These are phyloP conservation scores for Toxotes chatareus DNA, from an alignment of 2,113 vertebrate genomes.

Conservation along the genomic window DNA sequence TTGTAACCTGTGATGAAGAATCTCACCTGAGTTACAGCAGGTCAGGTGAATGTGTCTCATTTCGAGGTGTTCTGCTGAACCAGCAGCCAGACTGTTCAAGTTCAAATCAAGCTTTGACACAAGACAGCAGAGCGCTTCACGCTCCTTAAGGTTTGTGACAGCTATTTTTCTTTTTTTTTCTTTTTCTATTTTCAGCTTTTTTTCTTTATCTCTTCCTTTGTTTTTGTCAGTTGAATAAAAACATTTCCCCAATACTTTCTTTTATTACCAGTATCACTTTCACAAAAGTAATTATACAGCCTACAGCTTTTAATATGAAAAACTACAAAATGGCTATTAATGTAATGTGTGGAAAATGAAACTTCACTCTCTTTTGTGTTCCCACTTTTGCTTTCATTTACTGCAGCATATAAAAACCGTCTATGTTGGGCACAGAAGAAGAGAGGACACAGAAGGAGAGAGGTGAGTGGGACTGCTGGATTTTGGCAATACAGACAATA, in stretches of 20 bases:
- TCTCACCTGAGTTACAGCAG: background rate
- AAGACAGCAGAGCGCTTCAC: background rate
- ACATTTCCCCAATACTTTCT: background rate
- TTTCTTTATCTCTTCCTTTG: background rate
- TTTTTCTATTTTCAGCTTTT: no score
- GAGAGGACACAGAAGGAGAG: background rate
- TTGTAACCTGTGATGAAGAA: background rate
- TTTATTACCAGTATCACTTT: background rate
- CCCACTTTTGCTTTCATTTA: slow-evolving; percentile 55
- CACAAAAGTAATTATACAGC: background rate
- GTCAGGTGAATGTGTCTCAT: background rate
- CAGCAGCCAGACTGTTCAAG: background rate
- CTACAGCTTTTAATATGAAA: background rate
- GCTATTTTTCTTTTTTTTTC: background rate
- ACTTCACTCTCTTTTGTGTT: background rate
- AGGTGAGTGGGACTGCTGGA: background rate
- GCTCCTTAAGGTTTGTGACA: background rate
- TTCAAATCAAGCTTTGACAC: background rate
- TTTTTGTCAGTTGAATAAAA: background rate
- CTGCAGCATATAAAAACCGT: slow-evolving; percentile 3
- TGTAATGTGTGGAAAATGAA: slow-evolving; percentile 25
- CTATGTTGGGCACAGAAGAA: no score
- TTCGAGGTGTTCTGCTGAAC: background rate
- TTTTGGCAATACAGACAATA: background rate
- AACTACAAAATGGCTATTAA: background rate